Conservation (phyloP, 1,140 invertebrate species). For the Pseudomyrmex gracilis region DNA sequence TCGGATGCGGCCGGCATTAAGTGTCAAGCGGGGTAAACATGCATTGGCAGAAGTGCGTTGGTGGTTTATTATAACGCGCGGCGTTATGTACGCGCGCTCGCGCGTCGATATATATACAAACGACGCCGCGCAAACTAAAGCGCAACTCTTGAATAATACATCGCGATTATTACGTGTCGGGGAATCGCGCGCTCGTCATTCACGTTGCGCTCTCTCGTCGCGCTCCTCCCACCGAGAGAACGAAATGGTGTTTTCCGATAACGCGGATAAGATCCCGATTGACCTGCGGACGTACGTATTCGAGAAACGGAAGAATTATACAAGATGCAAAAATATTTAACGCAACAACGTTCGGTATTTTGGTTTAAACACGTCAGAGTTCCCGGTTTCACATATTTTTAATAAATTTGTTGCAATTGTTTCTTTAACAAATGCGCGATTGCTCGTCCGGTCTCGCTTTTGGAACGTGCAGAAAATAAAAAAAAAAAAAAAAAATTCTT, state of each 20-base stretch:
- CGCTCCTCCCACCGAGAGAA: slow-evolving; percentile 22
- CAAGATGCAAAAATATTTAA: too few relatives aligned
- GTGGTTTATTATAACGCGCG: not conserved
- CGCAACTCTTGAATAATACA: slow-evolving; percentile 18
- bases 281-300: not conserved
- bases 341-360: too few relatives aligned
- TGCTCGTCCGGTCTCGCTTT: too few relatives aligned
- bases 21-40: not conserved
- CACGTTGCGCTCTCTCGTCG: not conserved
- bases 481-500: too few relatives aligned
- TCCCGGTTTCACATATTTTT: too few relatives aligned
- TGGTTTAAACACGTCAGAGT: too few relatives aligned
- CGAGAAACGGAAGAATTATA: not conserved
- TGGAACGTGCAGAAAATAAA: too few relatives aligned
- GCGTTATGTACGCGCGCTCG: not conserved
- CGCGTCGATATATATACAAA: slow-evolving; percentile 27
- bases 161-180: slow-evolving; percentile 16
- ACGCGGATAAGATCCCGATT: not conserved
- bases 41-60: slow-evolving; percentile 15
- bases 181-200: slow-evolving; percentile 21
- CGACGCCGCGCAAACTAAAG: too few relatives aligned
- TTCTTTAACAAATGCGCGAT: too few relatives aligned
- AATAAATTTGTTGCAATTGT: too few relatives aligned
- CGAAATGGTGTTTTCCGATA: not conserved
- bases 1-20: slow-evolving; percentile 8